Evolutionary conservation across 2,888 invertebrate genomes (phyloP), one percentile per base, ranked within the genome.

Genomic region (Tachina grossa): DNA sequence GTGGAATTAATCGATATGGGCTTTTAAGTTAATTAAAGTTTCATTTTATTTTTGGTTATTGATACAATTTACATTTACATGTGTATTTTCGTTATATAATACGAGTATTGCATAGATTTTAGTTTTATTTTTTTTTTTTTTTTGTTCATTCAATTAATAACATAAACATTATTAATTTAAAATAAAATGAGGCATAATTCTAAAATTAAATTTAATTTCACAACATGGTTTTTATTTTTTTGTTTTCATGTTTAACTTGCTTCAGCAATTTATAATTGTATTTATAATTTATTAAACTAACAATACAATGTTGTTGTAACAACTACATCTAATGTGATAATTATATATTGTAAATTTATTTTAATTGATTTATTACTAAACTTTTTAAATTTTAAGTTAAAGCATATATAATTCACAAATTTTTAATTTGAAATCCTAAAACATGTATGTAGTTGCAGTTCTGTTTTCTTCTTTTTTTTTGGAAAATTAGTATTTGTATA

Each of bases 171-270:
- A n/a, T 57, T 45, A 53, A 66, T 65, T 65, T 63, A 49, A 72
- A 84, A 59, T 66, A 39, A 77, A 41, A 74, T 55, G n/a, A 79
- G 53, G 43, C 47, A 63, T 79, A 81, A 74, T 63, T 72, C 72
- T 81, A 81, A 31, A 85, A 85, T 81, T 77, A 74, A 74, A 81
- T 81, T 63, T 81, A 61, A 81, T 22, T 82, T 85, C 81, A 85
- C 85, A 85, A 85, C 84, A 85, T 81, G 59, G 55, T 82, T 68
- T 47, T 31, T 31, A 31, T 31, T 31, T 6, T 31, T 31, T 80
- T 51, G 19, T 74, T 81, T 74, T 81, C 59, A 68, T 71, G 39
- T 71, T 84, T 80, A 47, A 57, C 22, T 77, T 85, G 66, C 59
- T 66, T 74, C 9, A 43, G 74, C 66, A 81, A 65, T 72, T 79